Evolutionary conservation across 1,140 invertebrate genomes (phyloP), one percentile per base, ranked within the genome.

Genomic region (Sitobion miscanthi): DNA sequence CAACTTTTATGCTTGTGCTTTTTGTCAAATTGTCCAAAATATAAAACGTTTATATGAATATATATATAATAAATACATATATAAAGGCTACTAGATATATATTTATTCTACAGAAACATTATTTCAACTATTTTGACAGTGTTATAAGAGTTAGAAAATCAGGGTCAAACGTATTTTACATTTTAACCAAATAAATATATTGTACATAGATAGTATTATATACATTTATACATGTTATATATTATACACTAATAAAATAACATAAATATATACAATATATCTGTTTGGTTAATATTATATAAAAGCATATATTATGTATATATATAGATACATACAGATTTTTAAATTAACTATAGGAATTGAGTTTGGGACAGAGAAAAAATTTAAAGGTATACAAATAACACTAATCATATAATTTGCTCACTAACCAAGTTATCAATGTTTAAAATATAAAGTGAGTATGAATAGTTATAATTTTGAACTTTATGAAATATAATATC

Each of bases 141-240:
- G 52, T 90, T 69, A 62, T 69, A 90, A 90, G 38, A 62, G 69
- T 69, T 69, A 90, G 5, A 90, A 62, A 62, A 45, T 90, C n/a
- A 20, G 38, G 30, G 21, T 25, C 30, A 90, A n/a, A 89, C 52
- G 38, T 35, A 57, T 89, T 49, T 47, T 87, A 54, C 38, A 23
- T 14, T 89, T 89, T 42, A 23, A 54, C 87, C 87, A 89, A 89
- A 89, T 89, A 89, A 89, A 89, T 57, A 89, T 89, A 57, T 25
- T 38, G 21, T 89, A 57, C 25, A 89, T 42, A 57, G 35, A 89
- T 42, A 25, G 35, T 88, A 52, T 57, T 57, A 38, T 57, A 57
- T 42, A 57, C 88, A 89, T 89, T 89, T 89, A 89, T 57, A 42
- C 52, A 57, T 89, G 35, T 23, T 89, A 42, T 14, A 89, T 89